Conservation (phyloP, 2,888 invertebrate genomes). For the Mythimna loreyi region DNA sequence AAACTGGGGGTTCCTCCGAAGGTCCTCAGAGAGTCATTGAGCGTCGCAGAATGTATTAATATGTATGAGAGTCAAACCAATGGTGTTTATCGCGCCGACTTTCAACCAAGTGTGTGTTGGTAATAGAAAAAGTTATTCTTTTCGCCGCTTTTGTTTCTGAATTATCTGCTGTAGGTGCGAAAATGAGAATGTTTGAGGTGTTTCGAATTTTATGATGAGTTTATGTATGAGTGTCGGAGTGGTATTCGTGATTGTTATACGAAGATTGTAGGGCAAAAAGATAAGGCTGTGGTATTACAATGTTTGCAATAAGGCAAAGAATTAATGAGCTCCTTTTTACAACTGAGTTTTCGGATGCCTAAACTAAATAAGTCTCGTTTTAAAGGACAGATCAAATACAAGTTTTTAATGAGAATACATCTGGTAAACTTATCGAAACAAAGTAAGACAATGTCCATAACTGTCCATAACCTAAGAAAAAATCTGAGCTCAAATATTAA, state of each 20-base stretch:
- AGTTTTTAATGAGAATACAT: not conserved
- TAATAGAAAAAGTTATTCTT: constrained; percentile 71
- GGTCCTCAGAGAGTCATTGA: constrained; percentile 74
- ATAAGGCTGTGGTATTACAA: not conserved
- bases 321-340: not conserved
- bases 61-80: constrained; percentile 76
- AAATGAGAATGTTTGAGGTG: constrained; percentile 32
- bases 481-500: no score
- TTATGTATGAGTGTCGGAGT: constrained; percentile 27
- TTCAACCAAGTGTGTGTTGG: constrained; percentile 62
- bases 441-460: no score
- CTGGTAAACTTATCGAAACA: no score
- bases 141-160: constrained; percentile 60
- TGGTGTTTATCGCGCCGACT: constrained; percentile 70
- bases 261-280: not conserved
- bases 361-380: not conserved
- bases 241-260: constrained; percentile 10
- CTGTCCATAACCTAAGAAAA: no score
- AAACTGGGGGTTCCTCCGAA: constrained; percentile 70
- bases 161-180: constrained; percentile 58
- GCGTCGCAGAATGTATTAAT: constrained; percentile 79
- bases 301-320: not conserved
- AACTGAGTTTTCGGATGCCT: not conserved
- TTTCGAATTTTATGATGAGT: constrained; percentile 6
- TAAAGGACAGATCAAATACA: not conserved